Percentiles rank a stretch among this genome's conserved stretches.
Conservation (phyloP, 2,888 invertebrate species). For the Microctonus aethiopoides region DNA sequence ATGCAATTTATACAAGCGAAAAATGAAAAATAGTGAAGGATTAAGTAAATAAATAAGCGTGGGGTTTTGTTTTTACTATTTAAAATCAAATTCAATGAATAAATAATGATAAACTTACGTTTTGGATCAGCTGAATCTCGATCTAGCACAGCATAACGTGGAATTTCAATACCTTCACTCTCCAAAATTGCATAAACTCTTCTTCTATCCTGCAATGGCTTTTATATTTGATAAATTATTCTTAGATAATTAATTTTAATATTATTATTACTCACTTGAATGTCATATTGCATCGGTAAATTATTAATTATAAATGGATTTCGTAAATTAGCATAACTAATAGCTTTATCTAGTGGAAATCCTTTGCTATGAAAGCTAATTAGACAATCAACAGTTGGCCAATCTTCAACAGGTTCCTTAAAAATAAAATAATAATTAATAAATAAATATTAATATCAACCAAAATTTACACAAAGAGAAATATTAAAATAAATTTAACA, state of each 20-base stretch:
- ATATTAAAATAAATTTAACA: too few relatives aligned
- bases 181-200: conserved; percentile 95
- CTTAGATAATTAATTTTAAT: not conserved
- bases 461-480: too few relatives aligned
- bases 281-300: conserved; percentile 97
- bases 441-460: too few relatives aligned
- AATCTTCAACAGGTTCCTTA: conserved; percentile 94
- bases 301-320: conserved; percentile 98
- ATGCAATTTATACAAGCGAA: too few relatives aligned
- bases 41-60: too few relatives aligned
- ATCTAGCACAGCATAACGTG: conserved; percentile 96
- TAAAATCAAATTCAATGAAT: not conserved
- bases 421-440: conserved; percentile 40
- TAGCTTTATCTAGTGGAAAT: conserved; percentile 97
- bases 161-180: conserved; percentile 95
- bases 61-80: not conserved
- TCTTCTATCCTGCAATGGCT: conserved; percentile 79
- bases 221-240: not conserved
- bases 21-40: not conserved
- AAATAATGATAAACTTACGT: conserved; percentile 73
- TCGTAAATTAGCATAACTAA: conserved; percentile 92
- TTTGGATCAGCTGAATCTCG: conserved; percentile 92
- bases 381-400: conserved; percentile 97
- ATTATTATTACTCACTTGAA: conserved; percentile 76
- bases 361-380: conserved; percentile 99